phyloP scores from a whole-genome alignment of 2,888 invertebrate species.

The Drosophila engyochracea region DNA sequence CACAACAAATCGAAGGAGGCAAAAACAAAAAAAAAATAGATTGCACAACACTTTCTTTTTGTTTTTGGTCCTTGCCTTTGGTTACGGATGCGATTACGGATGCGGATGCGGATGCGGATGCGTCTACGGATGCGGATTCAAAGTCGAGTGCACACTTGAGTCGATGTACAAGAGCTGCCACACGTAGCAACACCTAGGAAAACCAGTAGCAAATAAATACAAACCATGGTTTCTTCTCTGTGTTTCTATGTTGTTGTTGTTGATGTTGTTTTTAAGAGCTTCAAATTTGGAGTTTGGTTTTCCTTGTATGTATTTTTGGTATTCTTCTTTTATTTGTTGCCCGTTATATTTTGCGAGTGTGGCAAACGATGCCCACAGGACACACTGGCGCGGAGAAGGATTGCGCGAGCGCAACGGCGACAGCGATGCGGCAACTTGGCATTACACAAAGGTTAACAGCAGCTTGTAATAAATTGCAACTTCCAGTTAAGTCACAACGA shows the following conservation, averaged over 20 bases:
- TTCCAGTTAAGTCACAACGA: conserved; percentile 12
- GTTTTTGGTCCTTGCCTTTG: conserved; percentile 25
- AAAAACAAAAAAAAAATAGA: conserved; percentile 7
- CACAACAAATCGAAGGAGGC: not conserved
- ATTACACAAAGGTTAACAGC: conserved; percentile 49
- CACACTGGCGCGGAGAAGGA: conserved; percentile 32
- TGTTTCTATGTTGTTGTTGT: not conserved
- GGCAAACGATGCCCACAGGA: conserved; percentile 73
- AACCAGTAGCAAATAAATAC: conserved; percentile 22
- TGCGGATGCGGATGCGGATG: conserved; percentile 30
- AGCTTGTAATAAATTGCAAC: conserved; percentile 36
- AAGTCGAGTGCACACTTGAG: conserved; percentile 75
- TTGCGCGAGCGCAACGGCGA: conserved; percentile 68
- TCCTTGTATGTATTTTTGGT: conserved; percentile 4
- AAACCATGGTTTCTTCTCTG: conserved; percentile 36
- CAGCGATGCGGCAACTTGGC: conserved; percentile 41
- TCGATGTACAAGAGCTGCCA: conserved; percentile 40
- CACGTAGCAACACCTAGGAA: conserved; percentile 31
- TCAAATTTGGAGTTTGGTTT: conserved; percentile 16
- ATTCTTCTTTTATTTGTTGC: conserved; percentile 37
- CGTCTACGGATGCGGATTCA: conserved; percentile 63
- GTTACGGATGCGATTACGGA: conserved; percentile 42
- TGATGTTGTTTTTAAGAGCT: conserved; percentile 31
- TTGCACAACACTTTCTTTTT: conserved; percentile 31
- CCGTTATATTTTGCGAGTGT: conserved; percentile 43